Percentiles rank a stretch among this genome's conserved stretches.
phyloP scores from a whole-genome alignment of 2,888 invertebrate genomes.

The Hypena proboscidalis region DNA sequence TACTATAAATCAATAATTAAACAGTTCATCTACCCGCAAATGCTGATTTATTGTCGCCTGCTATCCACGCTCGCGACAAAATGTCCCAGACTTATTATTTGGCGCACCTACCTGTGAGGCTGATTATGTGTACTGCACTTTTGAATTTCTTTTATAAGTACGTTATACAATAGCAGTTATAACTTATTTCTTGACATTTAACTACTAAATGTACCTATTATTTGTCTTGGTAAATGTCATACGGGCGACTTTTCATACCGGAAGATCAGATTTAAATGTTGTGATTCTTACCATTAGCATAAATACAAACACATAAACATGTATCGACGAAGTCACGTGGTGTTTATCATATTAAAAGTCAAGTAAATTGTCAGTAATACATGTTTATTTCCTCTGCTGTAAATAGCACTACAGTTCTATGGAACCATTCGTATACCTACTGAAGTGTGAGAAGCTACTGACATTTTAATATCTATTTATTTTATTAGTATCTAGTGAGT shows the following conservation, averaged over 20 bases:
- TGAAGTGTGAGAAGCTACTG: conserved; percentile 39
- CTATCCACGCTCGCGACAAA: conserved; percentile 67
- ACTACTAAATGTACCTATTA: too few relatives aligned
- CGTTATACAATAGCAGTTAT: too few relatives aligned
- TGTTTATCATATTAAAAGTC: too few relatives aligned
- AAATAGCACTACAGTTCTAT: not conserved
- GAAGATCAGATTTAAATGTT: too few relatives aligned
- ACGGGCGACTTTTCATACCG: too few relatives aligned
- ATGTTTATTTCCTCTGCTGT: not conserved
- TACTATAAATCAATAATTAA: conserved; percentile 84
- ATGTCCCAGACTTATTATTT: conserved; percentile 52
- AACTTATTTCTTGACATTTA: too few relatives aligned
- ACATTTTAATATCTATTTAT: conserved; percentile 56
- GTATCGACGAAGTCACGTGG: too few relatives aligned
- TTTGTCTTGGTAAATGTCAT: too few relatives aligned
- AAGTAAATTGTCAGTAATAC: not conserved
- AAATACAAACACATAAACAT: too few relatives aligned
- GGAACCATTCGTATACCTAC: conserved; percentile 7
- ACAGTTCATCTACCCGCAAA: conserved; percentile 81
- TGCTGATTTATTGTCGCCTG: conserved; percentile 80
- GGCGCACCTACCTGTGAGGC: conserved; percentile 33
- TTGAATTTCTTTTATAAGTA: too few relatives aligned
- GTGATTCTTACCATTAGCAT: too few relatives aligned
- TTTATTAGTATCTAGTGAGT: conserved; percentile 39
- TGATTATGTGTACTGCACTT: conserved; percentile 49